A percentile compares a stretch with the other conserved stretches of the same genome.
These are phyloP conservation scores for Athetis lepigone DNA, from an alignment of 2,888 invertebrate species.

Conservation along the genomic window DNA sequence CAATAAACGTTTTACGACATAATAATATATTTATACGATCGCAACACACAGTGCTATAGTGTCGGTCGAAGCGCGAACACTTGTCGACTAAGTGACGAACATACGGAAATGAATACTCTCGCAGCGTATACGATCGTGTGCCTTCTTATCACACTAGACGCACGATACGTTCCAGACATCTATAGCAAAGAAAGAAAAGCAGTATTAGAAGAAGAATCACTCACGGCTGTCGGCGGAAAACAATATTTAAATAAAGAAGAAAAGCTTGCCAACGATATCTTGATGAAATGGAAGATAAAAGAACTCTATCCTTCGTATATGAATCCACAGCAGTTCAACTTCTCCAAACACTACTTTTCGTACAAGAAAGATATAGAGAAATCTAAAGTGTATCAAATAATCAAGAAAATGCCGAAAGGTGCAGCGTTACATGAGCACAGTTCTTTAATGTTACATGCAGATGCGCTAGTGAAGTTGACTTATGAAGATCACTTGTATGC, in stretches of 20 bases:
- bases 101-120: constrained; percentile 49
- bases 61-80: constrained; percentile 48
- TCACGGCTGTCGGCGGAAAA: constrained; percentile 86
- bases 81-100: constrained; percentile 23
- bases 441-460: constrained; percentile 91
- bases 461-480: constrained; percentile 91
- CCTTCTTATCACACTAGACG: constrained; percentile 62
- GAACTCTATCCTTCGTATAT: constrained; percentile 88
- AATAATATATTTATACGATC: constrained; percentile 54
- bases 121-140: constrained; percentile 57
- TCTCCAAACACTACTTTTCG: constrained; percentile 92
- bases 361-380: constrained; percentile 90
- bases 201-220: constrained; percentile 82
- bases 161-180: constrained; percentile 64
- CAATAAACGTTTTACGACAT: constrained; percentile 54
- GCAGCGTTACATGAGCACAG: constrained; percentile 93
- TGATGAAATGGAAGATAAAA: constrained; percentile 89
- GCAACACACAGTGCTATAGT: constrained; percentile 44
- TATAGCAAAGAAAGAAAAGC: constrained; percentile 69
- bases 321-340: constrained; percentile 89
- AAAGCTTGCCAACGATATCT: constrained; percentile 86
- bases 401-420: constrained; percentile 94
- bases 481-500: constrained; percentile 91
- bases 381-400: constrained; percentile 92
- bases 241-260: constrained; percentile 86